Evolutionary conservation across 1,140 invertebrate species (phyloP).

Genomic region (Heliconius hermathena): DNA sequence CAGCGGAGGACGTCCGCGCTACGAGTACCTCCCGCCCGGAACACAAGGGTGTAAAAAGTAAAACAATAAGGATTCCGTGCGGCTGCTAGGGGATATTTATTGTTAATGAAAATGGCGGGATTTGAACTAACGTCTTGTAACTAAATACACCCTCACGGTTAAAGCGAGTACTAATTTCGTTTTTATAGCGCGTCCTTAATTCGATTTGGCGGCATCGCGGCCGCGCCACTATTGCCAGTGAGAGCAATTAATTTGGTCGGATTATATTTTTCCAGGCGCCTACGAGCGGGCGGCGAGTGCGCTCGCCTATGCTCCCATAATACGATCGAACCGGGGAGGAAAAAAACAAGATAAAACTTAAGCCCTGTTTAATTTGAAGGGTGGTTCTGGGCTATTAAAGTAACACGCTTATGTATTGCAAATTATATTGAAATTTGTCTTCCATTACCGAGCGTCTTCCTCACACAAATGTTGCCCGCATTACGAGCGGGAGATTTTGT

Average conservation of each 20-base stretch:
- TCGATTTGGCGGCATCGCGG: constrained; percentile 82
- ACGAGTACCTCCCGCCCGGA: constrained; percentile 56
- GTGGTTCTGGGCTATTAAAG: constrained; percentile 83
- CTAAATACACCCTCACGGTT: constrained; percentile 81
- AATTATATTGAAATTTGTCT: constrained; percentile 83
- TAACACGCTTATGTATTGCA: constrained; percentile 83
- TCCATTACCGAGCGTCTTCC: constrained; percentile 80
- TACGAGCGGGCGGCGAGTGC: constrained; percentile 47
- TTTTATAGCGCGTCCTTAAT: constrained; percentile 83
- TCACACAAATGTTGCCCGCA: constrained; percentile 81
- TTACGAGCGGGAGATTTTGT: constrained; percentile 79
- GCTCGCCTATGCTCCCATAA: constrained; percentile 45
- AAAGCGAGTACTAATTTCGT: constrained; percentile 83
- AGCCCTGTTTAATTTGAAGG: constrained; percentile 83
- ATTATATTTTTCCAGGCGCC: constrained; percentile 81
- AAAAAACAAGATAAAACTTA: constrained; percentile 82
- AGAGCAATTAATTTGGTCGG: constrained; percentile 81
- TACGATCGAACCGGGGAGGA: constrained; percentile 63
- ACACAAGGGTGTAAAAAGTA: constrained; percentile 82
- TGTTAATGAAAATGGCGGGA: constrained; percentile 83
- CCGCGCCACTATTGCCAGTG: constrained; percentile 77
- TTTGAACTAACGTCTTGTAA: constrained; percentile 83
- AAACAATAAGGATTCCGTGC: constrained; percentile 80
- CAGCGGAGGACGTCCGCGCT: constrained; percentile 63
- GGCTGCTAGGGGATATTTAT: constrained; percentile 80